Percentiles rank a stretch among this genome's conserved stretches.
These are phyloP conservation scores for Sylvilagus bachmani DNA, from an alignment of 2,113 vertebrate genomes.

Conservation along the genomic window DNA sequence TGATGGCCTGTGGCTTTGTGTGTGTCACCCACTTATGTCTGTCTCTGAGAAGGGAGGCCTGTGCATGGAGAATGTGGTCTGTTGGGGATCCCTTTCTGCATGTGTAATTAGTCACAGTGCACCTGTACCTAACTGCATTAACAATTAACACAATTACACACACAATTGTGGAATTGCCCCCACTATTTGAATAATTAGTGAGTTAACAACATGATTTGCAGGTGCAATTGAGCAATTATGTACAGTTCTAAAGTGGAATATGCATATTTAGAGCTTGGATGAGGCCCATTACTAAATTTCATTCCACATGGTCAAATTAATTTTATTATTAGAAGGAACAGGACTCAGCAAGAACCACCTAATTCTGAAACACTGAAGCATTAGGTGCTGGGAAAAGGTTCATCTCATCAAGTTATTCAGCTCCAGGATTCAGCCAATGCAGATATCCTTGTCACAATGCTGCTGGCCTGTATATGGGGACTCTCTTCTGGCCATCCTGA, in stretches of 20 bases:
- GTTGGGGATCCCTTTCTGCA: slow-evolving; percentile 49
- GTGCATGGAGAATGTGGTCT: slow-evolving; percentile 45
- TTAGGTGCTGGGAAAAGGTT: neutral
- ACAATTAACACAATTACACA: slow-evolving; percentile 85
- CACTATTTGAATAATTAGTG: slow-evolving; percentile 85
- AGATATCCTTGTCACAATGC: neutral
- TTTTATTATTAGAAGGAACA: slow-evolving; percentile 76
- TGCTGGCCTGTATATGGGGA: neutral
- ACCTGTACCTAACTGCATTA: slow-evolving; percentile 83
- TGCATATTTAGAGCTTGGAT: slow-evolving; percentile 79
- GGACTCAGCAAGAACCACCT: slow-evolving; percentile 11
- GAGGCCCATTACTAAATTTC: slow-evolving; percentile 76
- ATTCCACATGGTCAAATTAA: slow-evolving; percentile 80
- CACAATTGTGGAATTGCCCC: slow-evolving; percentile 81
- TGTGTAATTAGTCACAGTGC: slow-evolving; percentile 80
- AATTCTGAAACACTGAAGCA: slow-evolving; percentile 1
- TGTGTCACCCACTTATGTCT: slow-evolving; percentile 68
- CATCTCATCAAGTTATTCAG: slow-evolving; percentile 4
- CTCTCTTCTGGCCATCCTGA: neutral
- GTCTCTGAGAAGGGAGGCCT: slow-evolving; percentile 24
- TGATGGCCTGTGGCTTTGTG: slow-evolving; percentile 73
- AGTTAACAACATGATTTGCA: slow-evolving; percentile 85
- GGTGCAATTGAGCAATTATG: slow-evolving; percentile 84
- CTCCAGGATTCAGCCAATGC: neutral
- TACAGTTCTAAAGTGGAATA: slow-evolving; percentile 79